phyloP scores from a whole-genome alignment of 1,140 invertebrate species.

The Caerostris extrusa region DNA sequence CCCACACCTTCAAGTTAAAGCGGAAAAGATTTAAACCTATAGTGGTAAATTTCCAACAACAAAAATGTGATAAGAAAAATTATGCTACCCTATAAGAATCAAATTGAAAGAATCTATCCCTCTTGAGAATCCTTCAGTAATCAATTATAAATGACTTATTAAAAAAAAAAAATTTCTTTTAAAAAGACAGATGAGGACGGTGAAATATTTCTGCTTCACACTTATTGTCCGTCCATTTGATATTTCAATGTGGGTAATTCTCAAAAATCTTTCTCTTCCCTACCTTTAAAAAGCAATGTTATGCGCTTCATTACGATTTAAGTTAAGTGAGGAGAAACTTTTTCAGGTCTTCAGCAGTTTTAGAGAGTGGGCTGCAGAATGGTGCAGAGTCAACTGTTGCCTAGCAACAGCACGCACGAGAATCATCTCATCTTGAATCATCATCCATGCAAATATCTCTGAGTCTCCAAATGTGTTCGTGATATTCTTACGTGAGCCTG shows the following conservation, averaged over 20 bases:
- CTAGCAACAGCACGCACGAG: slow-evolving; percentile 8
- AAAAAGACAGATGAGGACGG: not conserved
- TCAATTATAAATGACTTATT: not conserved
- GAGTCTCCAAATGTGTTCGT: not conserved
- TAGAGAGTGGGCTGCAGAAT: not conserved
- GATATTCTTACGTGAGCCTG: not conserved
- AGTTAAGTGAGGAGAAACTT: not conserved
- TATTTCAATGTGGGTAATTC: not conserved
- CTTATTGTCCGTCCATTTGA: not conserved
- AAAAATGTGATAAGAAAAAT: no score
- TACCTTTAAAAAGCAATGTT: not conserved
- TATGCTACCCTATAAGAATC: no score
- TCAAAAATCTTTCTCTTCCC: not conserved
- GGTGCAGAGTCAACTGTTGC: not conserved
- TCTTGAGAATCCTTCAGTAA: not conserved
- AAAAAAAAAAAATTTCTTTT: not conserved
- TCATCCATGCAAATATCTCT: slow-evolving; percentile 13
- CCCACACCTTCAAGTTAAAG: no score
- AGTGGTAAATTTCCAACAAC: no score
- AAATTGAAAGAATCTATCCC: not conserved
- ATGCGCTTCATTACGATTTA: not conserved
- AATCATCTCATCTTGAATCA: slow-evolving; percentile 15
- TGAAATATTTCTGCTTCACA: not conserved
- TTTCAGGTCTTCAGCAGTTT: not conserved
- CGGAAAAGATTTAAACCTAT: no score